Base-by-base conservation (phyloP, 2,888 invertebrate genomes). In the Drosophila greeni region DNA sequence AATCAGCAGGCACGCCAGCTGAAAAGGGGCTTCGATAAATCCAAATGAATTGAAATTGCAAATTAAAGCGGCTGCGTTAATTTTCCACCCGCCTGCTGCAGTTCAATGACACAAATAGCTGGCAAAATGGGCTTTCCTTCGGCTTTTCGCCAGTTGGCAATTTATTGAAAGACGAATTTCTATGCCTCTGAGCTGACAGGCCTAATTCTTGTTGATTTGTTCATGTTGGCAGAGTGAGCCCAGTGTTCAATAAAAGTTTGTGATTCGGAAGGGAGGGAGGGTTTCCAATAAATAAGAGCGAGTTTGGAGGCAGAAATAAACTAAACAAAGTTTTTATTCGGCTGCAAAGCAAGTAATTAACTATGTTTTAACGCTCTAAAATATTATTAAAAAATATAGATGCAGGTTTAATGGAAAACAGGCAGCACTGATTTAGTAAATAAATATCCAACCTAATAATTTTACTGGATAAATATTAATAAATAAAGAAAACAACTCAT, bases 51-150 rank as follows among this genome's bases (percentile, higher is more conserved):
- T 52, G 53, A 59, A 70, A 57, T 70, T 56, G 70, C 60, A 74
- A 70, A 72, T 72, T 72, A 66, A 67, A 62, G 48, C 58, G 53
- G 56, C 47, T 70, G 70, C 49, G 72, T 66, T 70, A 67, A 65
- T 67, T 66, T 66, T 66, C 47, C 31, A 45, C 37, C 49, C 36
- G 60, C 60, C 49, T n/a, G 48, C 34, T 59, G 43, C 49, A 62
- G 49, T 62, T 49, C 42, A 59, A 26, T 60, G 61, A n/a, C 61
- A 60, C 49, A 62, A 43, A 49, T 49, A 51, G 31, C 18, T 42
- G 29, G 48, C 12, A 8, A 36, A 31, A 18, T 36, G 29, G 33
- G 20, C 6, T 43, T 36, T 24, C 23, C 59, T 12, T 23, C 7
- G 4, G 8, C 26, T 36, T 43, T 39, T 18, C 23, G 23, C n/a